A percentile compares a stretch with the other conserved stretches of the same genome.
Evolutionary conservation across 2,888 invertebrate genomes (phyloP).

Genomic region (Eilema griseolum): DNA sequence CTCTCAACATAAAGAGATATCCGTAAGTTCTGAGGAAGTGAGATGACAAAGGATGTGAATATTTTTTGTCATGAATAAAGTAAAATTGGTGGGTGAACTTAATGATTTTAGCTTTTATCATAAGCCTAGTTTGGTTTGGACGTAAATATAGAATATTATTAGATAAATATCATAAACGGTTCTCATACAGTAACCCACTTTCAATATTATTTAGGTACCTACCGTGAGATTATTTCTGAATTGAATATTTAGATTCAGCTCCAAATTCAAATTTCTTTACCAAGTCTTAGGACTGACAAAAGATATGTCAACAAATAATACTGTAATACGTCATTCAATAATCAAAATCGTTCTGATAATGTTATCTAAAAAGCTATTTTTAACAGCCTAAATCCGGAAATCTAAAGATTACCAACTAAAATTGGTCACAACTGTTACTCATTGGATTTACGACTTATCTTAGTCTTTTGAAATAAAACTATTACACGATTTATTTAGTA

Average conservation of each 20-base stretch:
- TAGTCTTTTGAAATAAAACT: not conserved
- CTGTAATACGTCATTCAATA: not conserved
- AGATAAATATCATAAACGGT: not conserved
- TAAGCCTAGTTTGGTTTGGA: not conserved
- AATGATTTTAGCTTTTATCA: no score
- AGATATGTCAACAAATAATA: conserved; percentile 2
- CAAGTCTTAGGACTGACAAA: not conserved
- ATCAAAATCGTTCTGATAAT: not conserved
- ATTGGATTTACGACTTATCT: not conserved
- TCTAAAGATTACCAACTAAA: not conserved
- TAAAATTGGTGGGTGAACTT: no score
- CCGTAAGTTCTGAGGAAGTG: not conserved
- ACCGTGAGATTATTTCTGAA: not conserved
- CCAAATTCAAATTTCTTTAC: no score
- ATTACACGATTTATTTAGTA: no score
- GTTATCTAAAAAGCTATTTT: conserved; percentile 4
- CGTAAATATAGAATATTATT: not conserved
- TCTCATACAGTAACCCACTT: not conserved
- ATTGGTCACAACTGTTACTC: not conserved
- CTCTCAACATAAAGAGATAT: not conserved
- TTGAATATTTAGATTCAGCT: not conserved
- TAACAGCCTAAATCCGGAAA: not conserved
- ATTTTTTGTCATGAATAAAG: not conserved
- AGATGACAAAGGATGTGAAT: no score
- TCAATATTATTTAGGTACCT: not conserved